Base-by-base conservation (phyloP, 2,797 vertebrate genomes). In the Chelon labrosus region DNA sequence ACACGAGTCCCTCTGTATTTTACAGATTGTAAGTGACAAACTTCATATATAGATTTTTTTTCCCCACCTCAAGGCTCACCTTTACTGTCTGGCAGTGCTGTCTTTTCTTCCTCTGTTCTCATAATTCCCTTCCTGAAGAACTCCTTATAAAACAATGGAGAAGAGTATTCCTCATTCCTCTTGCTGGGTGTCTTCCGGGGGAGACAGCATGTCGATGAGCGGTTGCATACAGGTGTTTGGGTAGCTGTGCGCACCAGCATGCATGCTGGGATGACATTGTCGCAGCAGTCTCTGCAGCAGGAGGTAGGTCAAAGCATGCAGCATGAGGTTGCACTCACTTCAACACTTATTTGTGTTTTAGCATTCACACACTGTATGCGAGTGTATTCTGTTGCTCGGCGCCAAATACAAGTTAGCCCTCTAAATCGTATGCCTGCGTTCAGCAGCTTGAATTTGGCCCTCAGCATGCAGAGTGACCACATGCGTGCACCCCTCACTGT, bases 301-400 rank as follows among this genome's bases (percentile, higher is more conserved):
- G 60, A 65, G 41, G 10, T 22, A 64, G 50, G 71, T 72, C 55
- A 78, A 59, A 66, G 17, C 38, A 49, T 51, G 13, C 49, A 50
- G 13, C 16, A 41, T 51, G 38, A 55, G 12, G 14, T 58, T 22
- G 12, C 31, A 52, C 12, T 55, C 47, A 12, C 20, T 65, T 71
- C 57, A 59, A 68, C 19, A 52, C 74, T 49, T 70, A 20, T 37
- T 52, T n/a, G 54, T 54, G 56, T 72, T 56, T 58, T 66, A 65
- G 49, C 55, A 50, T 62, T 51, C n/a, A 12, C 62, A 61, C 8
- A 12, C 58, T 38, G 25, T 62, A 31, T 68, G 37, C 70, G 46
- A 55, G 52, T 44, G 5, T 10, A 19, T 7, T 42, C 31, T 46
- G 13, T 22, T 70, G 22, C 71, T 71, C 35, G 49, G 52, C 38